Percentiles rank a stretch among this genome's conserved stretches.
Conservation (phyloP, 2,888 invertebrate genomes). For the Perdita meconis region DNA sequence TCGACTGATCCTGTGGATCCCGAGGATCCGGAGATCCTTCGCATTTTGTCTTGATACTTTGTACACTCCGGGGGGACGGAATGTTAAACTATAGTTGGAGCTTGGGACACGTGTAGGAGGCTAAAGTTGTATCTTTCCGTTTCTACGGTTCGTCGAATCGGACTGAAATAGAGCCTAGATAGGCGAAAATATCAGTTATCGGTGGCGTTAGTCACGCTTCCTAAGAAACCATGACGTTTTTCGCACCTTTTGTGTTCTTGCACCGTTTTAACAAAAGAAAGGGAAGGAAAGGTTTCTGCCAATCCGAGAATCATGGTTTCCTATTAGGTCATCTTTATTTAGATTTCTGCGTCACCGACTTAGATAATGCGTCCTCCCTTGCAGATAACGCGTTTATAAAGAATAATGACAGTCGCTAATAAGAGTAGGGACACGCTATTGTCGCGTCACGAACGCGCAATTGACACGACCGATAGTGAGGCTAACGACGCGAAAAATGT, state of each 20-base stretch:
- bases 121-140: neutral
- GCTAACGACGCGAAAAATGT: neutral
- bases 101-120: no score
- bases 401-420: neutral
- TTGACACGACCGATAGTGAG: neutral
- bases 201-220: slow-evolving; percentile 18
- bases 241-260: neutral
- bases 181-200: slow-evolving; percentile 12
- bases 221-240: neutral
- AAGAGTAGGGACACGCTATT: neutral
- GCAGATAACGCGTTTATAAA: slow-evolving; percentile 4
- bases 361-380: slow-evolving; percentile 19
- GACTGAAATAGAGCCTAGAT: neutral
- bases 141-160: neutral
- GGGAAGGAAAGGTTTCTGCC: neutral
- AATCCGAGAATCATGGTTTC: neutral
- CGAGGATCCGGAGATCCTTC: neutral
- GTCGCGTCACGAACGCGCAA: neutral
- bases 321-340: neutral
- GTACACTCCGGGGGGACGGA: neutral
- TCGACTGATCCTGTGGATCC: slow-evolving; percentile 2
- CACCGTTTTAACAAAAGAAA: neutral
- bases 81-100: neutral
- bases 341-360: neutral
- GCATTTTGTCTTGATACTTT: neutral